phyloP scores from a whole-genome alignment of 2,113 vertebrate species.

The Arothron firmamentum region DNA sequence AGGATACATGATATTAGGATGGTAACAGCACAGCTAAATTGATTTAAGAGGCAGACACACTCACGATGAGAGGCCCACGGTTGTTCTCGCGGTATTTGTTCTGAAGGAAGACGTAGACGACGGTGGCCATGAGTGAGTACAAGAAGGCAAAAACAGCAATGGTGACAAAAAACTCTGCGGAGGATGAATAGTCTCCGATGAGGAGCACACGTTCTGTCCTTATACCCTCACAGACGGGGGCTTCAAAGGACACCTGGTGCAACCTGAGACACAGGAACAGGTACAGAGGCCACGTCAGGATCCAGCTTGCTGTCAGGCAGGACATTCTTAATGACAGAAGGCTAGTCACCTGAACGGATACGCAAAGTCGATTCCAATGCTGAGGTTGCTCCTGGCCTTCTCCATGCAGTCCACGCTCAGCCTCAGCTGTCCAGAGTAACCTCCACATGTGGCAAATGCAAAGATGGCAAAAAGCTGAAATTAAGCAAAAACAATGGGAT shows the following conservation, averaged over 20 bases:
- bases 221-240: conserved; percentile 85
- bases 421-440: conserved; percentile 91
- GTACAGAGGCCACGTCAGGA: neutral
- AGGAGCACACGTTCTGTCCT: conserved; percentile 84
- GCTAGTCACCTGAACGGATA: conserved; percentile 93
- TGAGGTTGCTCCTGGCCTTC: conserved; percentile 94
- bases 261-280: conserved; percentile 74
- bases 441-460: conserved; percentile 98
- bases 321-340: neutral
- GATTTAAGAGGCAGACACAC: conserved; percentile 44
- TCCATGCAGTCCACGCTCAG: conserved; percentile 96
- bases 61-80: conserved; percentile 90
- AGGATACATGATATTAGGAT: neutral
- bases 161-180: conserved; percentile 96
- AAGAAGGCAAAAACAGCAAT: conserved; percentile 95
- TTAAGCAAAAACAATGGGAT: neutral
- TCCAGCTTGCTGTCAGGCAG: too few species aligned
- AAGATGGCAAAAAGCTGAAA: conserved; percentile 98
- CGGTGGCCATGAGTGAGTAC: conserved; percentile 89
- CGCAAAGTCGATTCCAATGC: conserved; percentile 86
- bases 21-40: neutral
- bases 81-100: conserved; percentile 95
- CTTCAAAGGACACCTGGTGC: conserved; percentile 91
- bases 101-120: conserved; percentile 95
- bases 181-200: conserved; percentile 94